Evolutionary conservation across 2,888 invertebrate species (phyloP).

Genomic region (Tuta absoluta): DNA sequence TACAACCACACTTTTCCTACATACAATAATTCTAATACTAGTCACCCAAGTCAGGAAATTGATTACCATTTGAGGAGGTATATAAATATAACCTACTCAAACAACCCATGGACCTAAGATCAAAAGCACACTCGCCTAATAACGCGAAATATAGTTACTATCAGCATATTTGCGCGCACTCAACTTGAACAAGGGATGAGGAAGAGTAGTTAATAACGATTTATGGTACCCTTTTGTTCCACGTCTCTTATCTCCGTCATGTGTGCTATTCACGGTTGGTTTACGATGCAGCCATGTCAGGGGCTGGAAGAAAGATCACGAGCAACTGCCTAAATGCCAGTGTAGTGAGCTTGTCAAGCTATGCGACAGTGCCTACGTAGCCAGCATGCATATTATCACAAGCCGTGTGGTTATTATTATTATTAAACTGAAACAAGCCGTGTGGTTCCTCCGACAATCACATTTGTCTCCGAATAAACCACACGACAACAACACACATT

Average conservation of each 20-base stretch:
- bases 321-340: slow-evolving; percentile 42
- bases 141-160: slow-evolving; percentile 26
- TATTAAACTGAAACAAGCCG: slow-evolving; percentile 1
- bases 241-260: slow-evolving; percentile 69
- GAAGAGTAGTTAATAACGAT: slow-evolving; percentile 75
- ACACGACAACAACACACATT: slow-evolving; percentile 41
- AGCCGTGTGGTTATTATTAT: too few relatives aligned
- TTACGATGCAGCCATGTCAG: slow-evolving; percentile 63
- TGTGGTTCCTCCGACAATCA: slow-evolving; percentile 35
- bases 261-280: slow-evolving; percentile 75
- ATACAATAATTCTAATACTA: neutral
- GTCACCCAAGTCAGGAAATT: neutral
- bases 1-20: too few relatives aligned
- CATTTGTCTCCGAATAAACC: slow-evolving; percentile 41
- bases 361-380: slow-evolving; percentile 6
- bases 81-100: slow-evolving; percentile 1
- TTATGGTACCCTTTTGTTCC: slow-evolving; percentile 78
- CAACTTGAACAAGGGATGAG: slow-evolving; percentile 62
- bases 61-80: neutral
- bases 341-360: slow-evolving; percentile 27
- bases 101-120: slow-evolving; percentile 4
- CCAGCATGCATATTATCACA: slow-evolving; percentile 22
- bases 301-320: slow-evolving; percentile 53
- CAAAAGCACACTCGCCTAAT: slow-evolving; percentile 23
- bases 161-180: slow-evolving; percentile 40